A percentile compares a stretch with the other conserved stretches of the same genome.
Evolutionary conservation across 2,888 invertebrate species (phyloP).

Genomic region (Oasisia sp.): DNA sequence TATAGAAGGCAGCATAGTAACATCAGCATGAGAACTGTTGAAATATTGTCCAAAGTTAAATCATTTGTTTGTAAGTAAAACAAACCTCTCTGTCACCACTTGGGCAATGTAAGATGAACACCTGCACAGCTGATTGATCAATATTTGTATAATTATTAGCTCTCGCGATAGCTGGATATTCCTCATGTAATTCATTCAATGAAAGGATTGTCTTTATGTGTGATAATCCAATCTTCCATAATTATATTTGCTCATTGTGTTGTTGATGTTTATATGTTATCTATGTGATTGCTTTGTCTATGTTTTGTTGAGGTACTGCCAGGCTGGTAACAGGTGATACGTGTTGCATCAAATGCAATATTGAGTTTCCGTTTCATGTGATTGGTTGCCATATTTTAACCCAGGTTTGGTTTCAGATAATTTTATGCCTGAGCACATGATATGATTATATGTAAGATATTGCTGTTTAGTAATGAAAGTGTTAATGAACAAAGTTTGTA

Average conservation of each 20-base stretch:
- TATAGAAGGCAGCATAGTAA: no score
- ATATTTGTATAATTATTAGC: no score
- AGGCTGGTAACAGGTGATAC: neutral
- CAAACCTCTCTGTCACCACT: no score
- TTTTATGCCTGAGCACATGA: constrained; percentile 29
- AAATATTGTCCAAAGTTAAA: no score
- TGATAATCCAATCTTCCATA: neutral
- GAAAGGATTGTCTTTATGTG: neutral
- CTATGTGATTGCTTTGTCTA: neutral
- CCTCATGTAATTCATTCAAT: neutral
- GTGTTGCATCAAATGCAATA: neutral
- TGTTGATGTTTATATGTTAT: neutral
- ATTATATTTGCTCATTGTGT: neutral
- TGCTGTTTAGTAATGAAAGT: neutral
- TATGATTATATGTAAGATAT: constrained; percentile 34
- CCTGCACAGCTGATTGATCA: no score
- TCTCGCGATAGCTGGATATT: no score
- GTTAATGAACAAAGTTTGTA: neutral
- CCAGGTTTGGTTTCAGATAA: constrained; percentile 27
- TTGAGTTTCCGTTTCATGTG: neutral
- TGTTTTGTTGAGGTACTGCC: neutral
- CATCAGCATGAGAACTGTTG: no score
- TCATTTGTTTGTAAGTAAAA: no score
- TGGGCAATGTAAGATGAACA: no score
- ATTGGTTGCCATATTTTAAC: neutral